Evolutionary conservation across 2,797 vertebrate species (phyloP), one percentile per base, ranked within the genome.

Genomic region (Gila robusta): DNA sequence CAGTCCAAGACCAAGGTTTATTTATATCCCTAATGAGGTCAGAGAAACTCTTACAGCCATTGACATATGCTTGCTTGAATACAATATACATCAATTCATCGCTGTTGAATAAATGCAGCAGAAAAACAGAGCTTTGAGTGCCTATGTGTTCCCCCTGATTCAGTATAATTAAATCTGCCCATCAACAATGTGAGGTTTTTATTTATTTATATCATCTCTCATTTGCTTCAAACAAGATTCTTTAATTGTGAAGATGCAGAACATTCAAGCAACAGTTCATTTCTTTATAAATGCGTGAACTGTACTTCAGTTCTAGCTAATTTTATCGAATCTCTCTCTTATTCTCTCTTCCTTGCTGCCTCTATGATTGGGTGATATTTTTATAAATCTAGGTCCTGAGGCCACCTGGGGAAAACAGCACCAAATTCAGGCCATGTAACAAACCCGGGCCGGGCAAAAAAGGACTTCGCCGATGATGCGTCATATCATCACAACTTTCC

Each of bases 301-400:
- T 64, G 7, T 14, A 89, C 84, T 90, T 73, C 84, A 73, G 26
- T 67, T 71, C 66, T 81, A 23, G 35, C 86, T 85, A 78, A 82
- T 72, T 81, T 79, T 89, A 85, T 84, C 62, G 87, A 86, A 87
- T 90, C 86, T 91, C 91, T 90, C 88, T 91, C 87, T 89, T 77
- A 71, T 87, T 90, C 87, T 88, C 91, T 93, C 92, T 94, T 92
- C 93, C 92, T 93, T 93, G 94, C 92, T 94, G 91, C 91, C 90
- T 93, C 93, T 94, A 92, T 95, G 94, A 96, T 96, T 96, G 96
- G 95, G 88, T 89, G 91, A 92, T 96, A 96, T 96, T 96, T 96
- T 95, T 96, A 95, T 95, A 93, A 87, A 96, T 94, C 94, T 96
- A 96, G 96, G 96, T 96, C 94, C 94, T 90, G 88, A 85, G 89